Base-by-base conservation (phyloP, 2,113 vertebrate genomes). In the Harpagus bidentatus region DNA sequence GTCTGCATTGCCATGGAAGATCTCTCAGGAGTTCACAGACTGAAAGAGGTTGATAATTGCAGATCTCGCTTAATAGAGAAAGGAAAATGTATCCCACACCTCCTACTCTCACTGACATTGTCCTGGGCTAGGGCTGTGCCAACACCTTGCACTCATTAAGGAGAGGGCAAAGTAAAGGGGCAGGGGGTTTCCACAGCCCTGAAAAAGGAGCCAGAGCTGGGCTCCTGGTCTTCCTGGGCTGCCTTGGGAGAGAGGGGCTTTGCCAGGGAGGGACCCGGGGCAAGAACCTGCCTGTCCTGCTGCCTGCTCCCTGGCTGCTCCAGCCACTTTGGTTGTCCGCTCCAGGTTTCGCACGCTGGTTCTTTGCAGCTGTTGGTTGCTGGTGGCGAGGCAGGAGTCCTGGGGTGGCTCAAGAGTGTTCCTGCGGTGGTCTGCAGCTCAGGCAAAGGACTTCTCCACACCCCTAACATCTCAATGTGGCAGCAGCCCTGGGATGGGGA, bases 371-470 rank as follows among this genome's bases (percentile, higher is more conserved):
- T 67, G 28, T 55, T 26, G 36, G 63, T 43, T 26, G 69, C 61
- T 74, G 56, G 8, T 72, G 83, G 36, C 45, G 38, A 61, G 36
- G 25, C 52, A 50, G 42, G 28, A 72, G 58, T 13, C 52, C 58
- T 21, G 47, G 31, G 31, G 36, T n/a, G 48, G 53, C 47, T 55
- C 2, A 0, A 40, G 16, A 0, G 0, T 12, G 29, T 23, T 65
- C 72, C 38, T 11, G 25, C 0, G 2, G 36, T 40, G 28, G 15
- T 53, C 77, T 61, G 86, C 62, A 86, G 67, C 58, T 52, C 53
- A 50, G n/a, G 43, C 8, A 28, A 69, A 63, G 16, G 38, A 10
- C 32, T 6, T 5, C 66, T 56, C 69, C 1, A 0, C 34, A 59
- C 10, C 20, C 58, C 18, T 19, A 15, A 53, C 20, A 61, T 34